Base-by-base conservation (phyloP, 2,113 vertebrate species). In the Corvus cornix region DNA sequence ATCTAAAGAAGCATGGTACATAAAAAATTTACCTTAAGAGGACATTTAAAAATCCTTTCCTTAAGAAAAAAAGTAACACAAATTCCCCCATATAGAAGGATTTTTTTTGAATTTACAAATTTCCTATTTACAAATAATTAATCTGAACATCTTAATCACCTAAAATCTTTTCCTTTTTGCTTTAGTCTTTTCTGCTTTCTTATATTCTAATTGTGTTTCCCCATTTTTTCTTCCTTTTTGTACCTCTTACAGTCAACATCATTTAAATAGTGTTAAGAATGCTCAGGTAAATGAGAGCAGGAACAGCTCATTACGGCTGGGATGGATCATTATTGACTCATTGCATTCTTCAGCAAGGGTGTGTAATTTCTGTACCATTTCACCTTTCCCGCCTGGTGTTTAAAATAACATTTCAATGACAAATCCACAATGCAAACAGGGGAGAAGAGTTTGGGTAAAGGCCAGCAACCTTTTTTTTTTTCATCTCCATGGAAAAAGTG, bases 181-280 rank as follows among this genome's bases (percentile, higher is more conserved):
- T 93, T 84, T 82, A 56, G 82, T 84, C 8, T 86, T 46, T 89
- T 39, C 28, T 3, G 0, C 3, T 87, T 64, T 88, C 19, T 82
- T 84, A 72, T 39, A 86, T 90, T 94, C 66, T 95, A 94, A 90
- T 91, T 86, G 31, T 37, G 43, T 63, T 22, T 56, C 52, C n/a
- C 23, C 5, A 9, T 43, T 77, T 91, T 83, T 72, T 26, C 5
- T 76, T 91, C 52, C 12, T 93, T 96, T 84, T 93, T 89, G 67
- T 84, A 53, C 12, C 43, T 91, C 86, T 97, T 96, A 72, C 49
- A 87, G 60, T 14, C 24, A 93, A 89, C 19, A 67, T 80, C 18
- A 82, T 91, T 95, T 96, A 76, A 93, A 94, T 89, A 95, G 51
- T 6, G 1, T 46, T 87, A 89, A 63, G 35, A 96, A 94, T 17